phyloP scores from a whole-genome alignment of 2,888 invertebrate species.

The Nemoura dubitans region DNA sequence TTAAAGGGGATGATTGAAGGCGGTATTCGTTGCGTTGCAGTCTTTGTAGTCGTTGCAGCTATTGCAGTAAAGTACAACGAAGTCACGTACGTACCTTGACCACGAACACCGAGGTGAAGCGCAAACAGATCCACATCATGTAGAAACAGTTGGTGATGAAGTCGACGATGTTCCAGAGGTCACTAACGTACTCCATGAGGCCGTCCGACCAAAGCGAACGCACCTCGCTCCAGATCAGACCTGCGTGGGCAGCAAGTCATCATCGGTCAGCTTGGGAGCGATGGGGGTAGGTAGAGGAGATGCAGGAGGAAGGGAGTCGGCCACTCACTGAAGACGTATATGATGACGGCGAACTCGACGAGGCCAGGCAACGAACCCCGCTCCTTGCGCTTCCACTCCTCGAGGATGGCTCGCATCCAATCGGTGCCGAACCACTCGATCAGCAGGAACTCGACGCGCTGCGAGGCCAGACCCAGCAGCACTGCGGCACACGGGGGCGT shows the following conservation, averaged over 20 bases:
- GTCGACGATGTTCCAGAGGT: conserved; percentile 98
- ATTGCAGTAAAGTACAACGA: no score
- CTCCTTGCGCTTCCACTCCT: conserved; percentile 81
- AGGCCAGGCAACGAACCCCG: conserved; percentile 81
- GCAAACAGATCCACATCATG: conserved; percentile 89
- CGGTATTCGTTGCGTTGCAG: no score
- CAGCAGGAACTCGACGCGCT: conserved; percentile 84
- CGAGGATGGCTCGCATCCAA: conserved; percentile 78
- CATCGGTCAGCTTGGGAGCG: no score
- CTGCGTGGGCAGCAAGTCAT: conserved; percentile 66
- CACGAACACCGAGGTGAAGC: conserved; percentile 87
- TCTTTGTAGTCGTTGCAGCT: no score
- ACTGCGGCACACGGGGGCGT: conserved; percentile 65
- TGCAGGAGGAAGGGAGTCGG: background rate
- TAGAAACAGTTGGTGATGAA: conserved; percentile 97
- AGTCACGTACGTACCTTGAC: no score
- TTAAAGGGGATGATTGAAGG: no score
- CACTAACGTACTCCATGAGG: conserved; percentile 88
- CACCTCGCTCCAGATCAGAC: conserved; percentile 94
- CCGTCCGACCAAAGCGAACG: conserved; percentile 91
- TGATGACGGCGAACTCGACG: conserved; percentile 82
- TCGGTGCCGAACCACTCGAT: conserved; percentile 82
- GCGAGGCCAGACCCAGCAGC: conserved; percentile 91
- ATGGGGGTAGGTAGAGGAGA: no score
- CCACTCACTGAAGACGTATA: conserved; percentile 85